Evolutionary conservation across 2,797 vertebrate genomes (phyloP).

Genomic region (Chromobotia macracanthus): DNA sequence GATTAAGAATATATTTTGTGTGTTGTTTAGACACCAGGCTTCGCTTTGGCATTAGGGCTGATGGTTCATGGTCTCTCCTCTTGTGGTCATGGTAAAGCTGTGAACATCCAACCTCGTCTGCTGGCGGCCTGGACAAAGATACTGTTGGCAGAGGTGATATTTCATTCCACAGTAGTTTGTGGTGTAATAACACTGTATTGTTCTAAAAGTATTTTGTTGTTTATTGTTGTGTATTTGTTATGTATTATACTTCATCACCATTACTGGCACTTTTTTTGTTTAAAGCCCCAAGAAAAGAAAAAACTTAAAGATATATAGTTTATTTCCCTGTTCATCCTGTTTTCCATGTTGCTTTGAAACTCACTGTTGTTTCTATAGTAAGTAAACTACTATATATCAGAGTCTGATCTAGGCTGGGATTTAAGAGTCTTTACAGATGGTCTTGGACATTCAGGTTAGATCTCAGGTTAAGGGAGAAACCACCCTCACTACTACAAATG

Average conservation of each 20-base stretch:
- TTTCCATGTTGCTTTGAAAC: not conserved
- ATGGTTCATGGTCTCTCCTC: constrained; percentile 85
- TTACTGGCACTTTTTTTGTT: too few relatives aligned
- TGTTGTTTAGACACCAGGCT: constrained; percentile 83
- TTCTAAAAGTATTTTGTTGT: too few relatives aligned
- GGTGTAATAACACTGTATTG: not conserved
- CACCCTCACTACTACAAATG: too few relatives aligned
- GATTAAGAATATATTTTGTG: not conserved
- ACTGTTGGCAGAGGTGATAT: constrained; percentile 86
- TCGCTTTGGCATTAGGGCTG: constrained; percentile 88
- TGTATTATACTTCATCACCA: not conserved
- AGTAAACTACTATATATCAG: not conserved
- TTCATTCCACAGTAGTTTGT: not conserved
- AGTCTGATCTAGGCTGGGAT: constrained; percentile 1
- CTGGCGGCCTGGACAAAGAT: constrained; percentile 89
- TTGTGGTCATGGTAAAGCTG: constrained; percentile 90
- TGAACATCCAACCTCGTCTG: constrained; percentile 84
- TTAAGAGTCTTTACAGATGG: not conserved
- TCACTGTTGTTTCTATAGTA: not conserved
- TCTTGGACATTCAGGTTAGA: constrained; percentile 2
- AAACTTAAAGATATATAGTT: not conserved
- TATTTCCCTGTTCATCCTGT: not conserved
- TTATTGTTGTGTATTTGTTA: not conserved
- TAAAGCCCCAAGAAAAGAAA: too few relatives aligned
- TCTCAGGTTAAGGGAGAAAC: not conserved